phyloP scores from a whole-genome alignment of 2,797 vertebrate genomes.

The Clarias platycephalus region DNA sequence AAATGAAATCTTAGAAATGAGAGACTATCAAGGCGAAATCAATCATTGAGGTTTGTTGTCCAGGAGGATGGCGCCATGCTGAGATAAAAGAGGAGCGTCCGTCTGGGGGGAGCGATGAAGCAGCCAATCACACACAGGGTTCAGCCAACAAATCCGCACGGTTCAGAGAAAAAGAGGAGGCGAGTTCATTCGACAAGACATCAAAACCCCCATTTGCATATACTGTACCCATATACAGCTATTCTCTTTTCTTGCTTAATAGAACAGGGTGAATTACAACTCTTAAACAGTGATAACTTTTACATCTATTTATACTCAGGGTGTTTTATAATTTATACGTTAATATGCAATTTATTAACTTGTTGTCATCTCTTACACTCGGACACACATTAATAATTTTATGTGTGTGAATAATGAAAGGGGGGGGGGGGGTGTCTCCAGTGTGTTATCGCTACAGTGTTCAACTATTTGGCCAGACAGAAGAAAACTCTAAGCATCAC shows the following conservation, averaged over 20 bases:
- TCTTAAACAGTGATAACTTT: background rate
- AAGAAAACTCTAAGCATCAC: conserved; percentile 72
- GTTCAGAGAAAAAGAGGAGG: conserved; percentile 48
- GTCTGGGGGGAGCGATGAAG: conserved; percentile 67
- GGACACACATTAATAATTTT: conserved; percentile 29
- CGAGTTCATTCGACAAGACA: conserved; percentile 44
- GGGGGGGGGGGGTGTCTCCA: background rate
- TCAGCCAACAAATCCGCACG: conserved; percentile 36
- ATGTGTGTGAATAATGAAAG: conserved; percentile 12
- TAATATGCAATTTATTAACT: background rate
- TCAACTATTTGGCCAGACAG: conserved; percentile 47
- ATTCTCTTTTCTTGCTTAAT: background rate
- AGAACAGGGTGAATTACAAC: background rate
- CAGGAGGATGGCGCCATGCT: conserved; percentile 92
- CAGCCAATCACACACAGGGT: conserved; percentile 48
- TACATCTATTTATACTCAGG: background rate
- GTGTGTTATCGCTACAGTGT: conserved; percentile 45
- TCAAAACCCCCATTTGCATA: conserved; percentile 45
- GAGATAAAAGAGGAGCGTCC: conserved; percentile 88
- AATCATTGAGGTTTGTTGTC: conserved; percentile 94
- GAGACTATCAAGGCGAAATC: conserved; percentile 92
- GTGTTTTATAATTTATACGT: background rate
- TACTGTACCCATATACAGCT: conserved; percentile 6
- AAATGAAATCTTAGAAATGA: conserved; percentile 94
- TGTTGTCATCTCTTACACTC: background rate